Base-by-base conservation (phyloP, 2,888 invertebrate genomes). In the Ceraclea dissimilis region DNA sequence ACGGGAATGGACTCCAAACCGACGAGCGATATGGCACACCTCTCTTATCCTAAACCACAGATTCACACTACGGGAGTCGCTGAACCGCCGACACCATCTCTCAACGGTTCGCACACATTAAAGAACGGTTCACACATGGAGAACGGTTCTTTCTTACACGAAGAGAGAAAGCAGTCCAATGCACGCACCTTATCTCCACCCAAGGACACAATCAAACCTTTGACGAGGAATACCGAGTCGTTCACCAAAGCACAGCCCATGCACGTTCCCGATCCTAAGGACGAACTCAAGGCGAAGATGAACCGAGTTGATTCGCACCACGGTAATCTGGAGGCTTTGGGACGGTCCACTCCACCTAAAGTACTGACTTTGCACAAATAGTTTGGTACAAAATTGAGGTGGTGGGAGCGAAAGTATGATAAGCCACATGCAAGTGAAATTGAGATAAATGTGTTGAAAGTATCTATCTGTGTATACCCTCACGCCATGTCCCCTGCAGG, bases 261-360 rank as follows among this genome's bases (percentile, higher is more conserved):
- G 5, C 62, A 66, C 1, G 55, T 64, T 1, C 68, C 67, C 49
- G 62, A 67, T 0, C 61, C 67, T 0, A 55, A 64, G 13, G 72
- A 74, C 2, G 75, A 75, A 4, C 65, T 72, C 1, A 77, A 77
- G 62, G 78, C 78, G 1, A 78, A 77, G 54, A 77, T 78, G 63
- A 78, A 77, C 52, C 69, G 78, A 54, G 76, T 78, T 57, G 76
- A 77, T 51, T 78, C 77, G 0, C 78, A 78, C 60, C 78, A 77
- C 55, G 67, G 69, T 56, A 75, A 71, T 62, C 61, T 78, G 17
- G 76, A 76, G 21, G 59, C 68, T 0, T 60, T 77, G 11, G 73
- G 66, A 8, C 51, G 49, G 22, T 54, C 51, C 22, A 49, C 43
- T 18, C 57, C 58, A 19, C 58, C 53, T 13, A 39, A 39, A 13